A percentile compares a stretch with the other conserved stretches of the same genome.
phyloP scores from a whole-genome alignment of 2,797 vertebrate genomes.

The Sebastes aleutianus region DNA sequence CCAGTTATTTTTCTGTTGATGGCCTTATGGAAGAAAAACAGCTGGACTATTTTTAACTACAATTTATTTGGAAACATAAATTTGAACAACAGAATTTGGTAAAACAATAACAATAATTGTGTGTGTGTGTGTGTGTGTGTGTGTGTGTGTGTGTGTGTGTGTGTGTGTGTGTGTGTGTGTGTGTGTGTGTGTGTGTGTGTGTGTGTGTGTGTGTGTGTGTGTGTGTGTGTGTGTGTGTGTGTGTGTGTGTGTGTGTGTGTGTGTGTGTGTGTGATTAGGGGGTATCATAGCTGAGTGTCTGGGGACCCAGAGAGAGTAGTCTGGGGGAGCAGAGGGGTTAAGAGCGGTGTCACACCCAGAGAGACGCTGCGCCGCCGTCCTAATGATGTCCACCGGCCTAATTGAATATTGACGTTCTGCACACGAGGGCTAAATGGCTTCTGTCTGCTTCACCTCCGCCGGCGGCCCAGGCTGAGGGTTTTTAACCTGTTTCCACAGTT shows the following conservation, averaged over 20 bases:
- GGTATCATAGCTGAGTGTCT: conserved; percentile 6
- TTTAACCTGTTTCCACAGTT: conserved; percentile 51
- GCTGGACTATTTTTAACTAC: not conserved
- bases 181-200: not conserved
- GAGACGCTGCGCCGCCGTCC: conserved; percentile 49
- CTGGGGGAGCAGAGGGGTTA: conserved; percentile 48
- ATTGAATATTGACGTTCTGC: conserved; percentile 83
- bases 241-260: not conserved
- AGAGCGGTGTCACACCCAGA: conserved; percentile 60
- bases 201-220: not conserved
- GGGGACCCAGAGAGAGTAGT: conserved; percentile 15
- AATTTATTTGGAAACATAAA: not conserved
- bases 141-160: not conserved
- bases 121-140: not conserved
- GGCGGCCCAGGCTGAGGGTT: conserved; percentile 22
- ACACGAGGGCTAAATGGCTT: conserved; percentile 70
- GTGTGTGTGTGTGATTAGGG: not conserved
- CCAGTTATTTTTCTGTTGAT: not conserved
- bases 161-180: not conserved
- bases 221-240: not conserved
- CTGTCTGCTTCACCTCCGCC: conserved; percentile 56
- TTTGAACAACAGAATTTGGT: not conserved
- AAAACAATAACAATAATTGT: conserved; percentile 16
- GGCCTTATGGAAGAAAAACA: too few species aligned
- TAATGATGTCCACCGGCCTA: conserved; percentile 77